Base-by-base conservation (phyloP, 2,888 invertebrate species). In the Thalpophila matura region DNA sequence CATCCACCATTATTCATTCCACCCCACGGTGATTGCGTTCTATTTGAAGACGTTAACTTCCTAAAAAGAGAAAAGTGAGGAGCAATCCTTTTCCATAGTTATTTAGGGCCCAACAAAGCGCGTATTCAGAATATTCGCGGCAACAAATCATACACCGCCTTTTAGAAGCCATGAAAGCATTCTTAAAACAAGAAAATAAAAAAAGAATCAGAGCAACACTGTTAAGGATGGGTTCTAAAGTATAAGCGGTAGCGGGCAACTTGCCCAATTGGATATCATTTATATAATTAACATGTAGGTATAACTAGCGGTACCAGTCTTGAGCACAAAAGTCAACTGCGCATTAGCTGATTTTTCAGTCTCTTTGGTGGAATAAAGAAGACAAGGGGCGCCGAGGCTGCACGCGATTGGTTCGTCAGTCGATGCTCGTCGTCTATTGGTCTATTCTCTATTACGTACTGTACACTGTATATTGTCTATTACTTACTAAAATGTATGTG, bases 91-190 rank as follows among this genome's bases (percentile, higher is more conserved):
- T 62, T 67, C 62, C 59, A 62, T 63, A 63, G 59, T 71, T 73
- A 77, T 77, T 77, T 73, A 68, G 49, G 38, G 74, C 37, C 31
- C 66, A 73, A 77, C 79, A 81, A 81, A 80, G 83, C 78, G 83
- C 79, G 81, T 81, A 87, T 89, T 88, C 79, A 63, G 85, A 88
- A 87, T 89, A 90, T 91, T 89, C 85, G 89, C 87, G 78, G 77
- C 84, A 83, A 92, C 91, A 92, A 92, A 92, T 93, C 93, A 93
- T 91, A 86, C 79, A 82, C 84, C 84, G 85, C 84, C 87, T 89
- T 88, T 90, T 86, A 84, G 81, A 90, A 89, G 80, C 89, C 85
- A 86, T 89, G 88, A 91, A 89, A 90, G 89, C 87, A 89, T 91
- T 89, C 88, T 85, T 82, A 85, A 88, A 91, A 91, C 85, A 88